phyloP scores from a whole-genome alignment of 2,113 vertebrate genomes.

The Macquaria ambigua region DNA sequence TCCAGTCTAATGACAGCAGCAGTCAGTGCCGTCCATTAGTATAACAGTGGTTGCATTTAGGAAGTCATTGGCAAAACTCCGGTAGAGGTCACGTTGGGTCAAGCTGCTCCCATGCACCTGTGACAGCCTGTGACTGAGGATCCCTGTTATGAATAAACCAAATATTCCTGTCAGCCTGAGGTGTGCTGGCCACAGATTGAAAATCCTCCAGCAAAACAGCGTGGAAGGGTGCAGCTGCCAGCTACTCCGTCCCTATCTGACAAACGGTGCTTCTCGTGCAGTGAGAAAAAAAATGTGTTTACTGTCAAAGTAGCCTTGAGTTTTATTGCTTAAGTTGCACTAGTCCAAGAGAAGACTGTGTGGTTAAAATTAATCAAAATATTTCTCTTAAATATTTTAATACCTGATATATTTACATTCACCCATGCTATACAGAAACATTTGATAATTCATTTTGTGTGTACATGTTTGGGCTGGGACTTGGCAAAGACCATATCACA shows the following conservation, averaged over 20 bases:
- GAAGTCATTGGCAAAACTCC: constrained; percentile 30
- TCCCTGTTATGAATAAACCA: constrained; percentile 66
- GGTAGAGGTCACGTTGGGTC: constrained; percentile 54
- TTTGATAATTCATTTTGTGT: constrained; percentile 23
- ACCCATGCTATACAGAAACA: not conserved
- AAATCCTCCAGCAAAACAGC: constrained; percentile 52
- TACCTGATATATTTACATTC: constrained; percentile 17
- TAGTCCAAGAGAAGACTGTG: not conserved
- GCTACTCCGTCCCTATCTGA: constrained; percentile 41
- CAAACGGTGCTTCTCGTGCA: constrained; percentile 30
- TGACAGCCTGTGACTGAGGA: constrained; percentile 52
- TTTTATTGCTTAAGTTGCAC: constrained; percentile 21
- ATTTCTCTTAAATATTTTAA: not conserved
- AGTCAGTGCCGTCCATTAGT: constrained; percentile 34
- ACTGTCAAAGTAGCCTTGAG: constrained; percentile 43
- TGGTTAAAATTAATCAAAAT: not conserved
- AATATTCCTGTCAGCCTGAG: constrained; percentile 47
- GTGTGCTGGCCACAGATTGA: constrained; percentile 42
- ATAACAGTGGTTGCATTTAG: constrained; percentile 29
- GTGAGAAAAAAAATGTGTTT: constrained; percentile 35
- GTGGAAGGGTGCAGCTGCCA: constrained; percentile 44
- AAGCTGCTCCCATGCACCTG: constrained; percentile 55
- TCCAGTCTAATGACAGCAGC: constrained; percentile 24
- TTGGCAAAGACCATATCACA: constrained; percentile 28
- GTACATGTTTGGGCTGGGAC: constrained; percentile 24